Evolutionary conservation across 2,888 invertebrate genomes (phyloP).

Genomic region (Cantharis flavilabris): DNA sequence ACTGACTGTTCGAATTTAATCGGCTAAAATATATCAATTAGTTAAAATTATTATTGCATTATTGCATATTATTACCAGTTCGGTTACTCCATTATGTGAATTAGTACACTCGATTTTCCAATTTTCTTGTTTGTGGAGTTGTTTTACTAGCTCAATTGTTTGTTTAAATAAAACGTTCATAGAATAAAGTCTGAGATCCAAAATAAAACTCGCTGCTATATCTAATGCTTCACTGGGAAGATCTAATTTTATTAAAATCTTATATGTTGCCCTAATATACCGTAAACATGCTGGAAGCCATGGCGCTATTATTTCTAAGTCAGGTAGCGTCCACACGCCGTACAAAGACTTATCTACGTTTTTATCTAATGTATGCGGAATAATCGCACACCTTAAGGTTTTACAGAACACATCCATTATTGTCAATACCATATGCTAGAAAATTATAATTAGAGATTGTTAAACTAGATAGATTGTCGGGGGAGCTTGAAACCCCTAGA

Average conservation of each 20-base stretch:
- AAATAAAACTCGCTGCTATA: conserved; percentile 81
- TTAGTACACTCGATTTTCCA: conserved; percentile 87
- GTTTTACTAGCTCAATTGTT: conserved; percentile 76
- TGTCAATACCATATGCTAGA: conserved; percentile 77
- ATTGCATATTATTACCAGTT: conserved; percentile 63
- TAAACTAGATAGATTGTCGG: too few relatives aligned
- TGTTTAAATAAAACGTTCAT: conserved; percentile 85
- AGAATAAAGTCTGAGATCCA: conserved; percentile 86
- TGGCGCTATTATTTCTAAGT: conserved; percentile 61
- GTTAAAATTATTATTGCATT: not conserved
- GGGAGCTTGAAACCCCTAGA: too few relatives aligned
- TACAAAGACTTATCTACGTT: conserved; percentile 53
- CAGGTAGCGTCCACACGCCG: conserved; percentile 60
- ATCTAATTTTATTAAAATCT: conserved; percentile 80
- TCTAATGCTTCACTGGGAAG: conserved; percentile 86
- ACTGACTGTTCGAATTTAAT: conserved; percentile 74
- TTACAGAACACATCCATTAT: conserved; percentile 76
- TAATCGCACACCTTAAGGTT: conserved; percentile 72
- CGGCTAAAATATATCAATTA: conserved; percentile 58
- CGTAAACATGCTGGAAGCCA: conserved; percentile 83
- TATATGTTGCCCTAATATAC: conserved; percentile 79
- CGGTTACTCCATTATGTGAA: conserved; percentile 84
- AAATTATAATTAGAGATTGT: not conserved
- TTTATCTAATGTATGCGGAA: conserved; percentile 66
- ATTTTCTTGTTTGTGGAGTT: conserved; percentile 73